Percentiles rank a stretch among this genome's conserved stretches.
phyloP scores from a whole-genome alignment of 2,797 vertebrate species.

The Smutsia temminckii region DNA sequence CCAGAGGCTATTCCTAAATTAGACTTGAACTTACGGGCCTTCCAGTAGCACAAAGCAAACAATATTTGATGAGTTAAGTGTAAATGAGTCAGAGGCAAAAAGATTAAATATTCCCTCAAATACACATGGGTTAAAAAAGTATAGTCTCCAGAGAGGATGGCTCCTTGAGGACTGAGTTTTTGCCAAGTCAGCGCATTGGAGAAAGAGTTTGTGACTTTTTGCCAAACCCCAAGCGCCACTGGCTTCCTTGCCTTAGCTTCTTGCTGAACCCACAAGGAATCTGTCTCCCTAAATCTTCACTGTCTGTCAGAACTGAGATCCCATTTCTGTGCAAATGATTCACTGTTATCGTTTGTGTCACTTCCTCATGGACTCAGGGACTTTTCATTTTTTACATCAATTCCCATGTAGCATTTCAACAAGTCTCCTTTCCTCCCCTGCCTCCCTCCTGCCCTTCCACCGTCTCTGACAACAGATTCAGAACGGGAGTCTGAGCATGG shows the following conservation, averaged over 20 bases:
- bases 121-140: constrained; percentile 66
- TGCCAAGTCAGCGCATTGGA: constrained; percentile 56
- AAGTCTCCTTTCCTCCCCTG: constrained; percentile 45
- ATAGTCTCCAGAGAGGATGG: constrained; percentile 54
- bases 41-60: constrained; percentile 49
- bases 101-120: constrained; percentile 75
- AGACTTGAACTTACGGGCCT: constrained; percentile 5
- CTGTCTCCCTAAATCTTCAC: constrained; percentile 67
- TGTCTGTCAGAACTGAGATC: constrained; percentile 60
- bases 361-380: constrained; percentile 70
- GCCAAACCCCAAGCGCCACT: constrained; percentile 62
- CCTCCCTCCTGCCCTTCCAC: neutral
- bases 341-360: constrained; percentile 73
- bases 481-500: constrained; percentile 39
- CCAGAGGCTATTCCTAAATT: constrained; percentile 55
- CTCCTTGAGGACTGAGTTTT: constrained; percentile 46
- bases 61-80: constrained; percentile 52
- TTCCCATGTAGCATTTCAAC: constrained; percentile 53
- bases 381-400: constrained; percentile 58
- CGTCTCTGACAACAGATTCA: constrained; percentile 3
- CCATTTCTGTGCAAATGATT: constrained; percentile 81
- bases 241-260: neutral
- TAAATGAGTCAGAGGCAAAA: constrained; percentile 68
- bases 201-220: neutral
- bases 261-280: constrained; percentile 65